phyloP scores from a whole-genome alignment of 2,888 invertebrate genomes.

The Choristoneura rosaceana region DNA sequence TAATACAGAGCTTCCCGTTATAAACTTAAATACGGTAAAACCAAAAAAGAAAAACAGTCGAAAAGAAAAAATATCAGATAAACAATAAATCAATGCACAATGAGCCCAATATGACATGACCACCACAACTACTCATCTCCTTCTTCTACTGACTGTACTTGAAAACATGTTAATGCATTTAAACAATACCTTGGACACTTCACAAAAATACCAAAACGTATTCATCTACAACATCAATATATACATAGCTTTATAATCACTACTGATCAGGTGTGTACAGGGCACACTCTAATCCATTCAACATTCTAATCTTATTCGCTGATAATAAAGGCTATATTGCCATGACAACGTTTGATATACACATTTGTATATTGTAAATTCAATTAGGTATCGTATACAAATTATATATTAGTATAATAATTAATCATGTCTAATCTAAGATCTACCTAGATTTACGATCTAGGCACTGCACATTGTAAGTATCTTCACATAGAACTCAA shows the following conservation, averaged over 20 bases:
- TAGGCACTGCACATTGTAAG: neutral
- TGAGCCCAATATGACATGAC: too few relatives aligned
- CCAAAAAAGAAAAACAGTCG: too few relatives aligned
- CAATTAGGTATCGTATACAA: constrained; percentile 10
- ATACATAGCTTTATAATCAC: constrained; percentile 25
- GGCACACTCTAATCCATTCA: neutral
- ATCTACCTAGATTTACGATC: neutral
- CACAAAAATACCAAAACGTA: neutral
- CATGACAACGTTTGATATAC: constrained; percentile 1
- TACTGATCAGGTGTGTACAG: constrained; percentile 21
- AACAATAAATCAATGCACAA: too few relatives aligned
- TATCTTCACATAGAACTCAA: neutral
- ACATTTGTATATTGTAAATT: constrained; percentile 29
- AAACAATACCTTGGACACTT: constrained; percentile 6
- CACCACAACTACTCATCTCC: too few relatives aligned
- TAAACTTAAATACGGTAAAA: too few relatives aligned
- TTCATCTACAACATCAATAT: constrained; percentile 9
- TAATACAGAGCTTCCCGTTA: too few relatives aligned
- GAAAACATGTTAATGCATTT: too few relatives aligned
- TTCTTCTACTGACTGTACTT: too few relatives aligned
- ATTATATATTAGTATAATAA: constrained; percentile 6
- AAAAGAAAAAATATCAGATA: too few relatives aligned
- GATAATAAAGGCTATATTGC: neutral
- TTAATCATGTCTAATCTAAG: constrained; percentile 3
- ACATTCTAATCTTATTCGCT: neutral